A percentile compares a stretch with the other conserved stretches of the same genome.
Conservation (phyloP, 1,140 invertebrate genomes). For the Periplaneta americana region DNA sequence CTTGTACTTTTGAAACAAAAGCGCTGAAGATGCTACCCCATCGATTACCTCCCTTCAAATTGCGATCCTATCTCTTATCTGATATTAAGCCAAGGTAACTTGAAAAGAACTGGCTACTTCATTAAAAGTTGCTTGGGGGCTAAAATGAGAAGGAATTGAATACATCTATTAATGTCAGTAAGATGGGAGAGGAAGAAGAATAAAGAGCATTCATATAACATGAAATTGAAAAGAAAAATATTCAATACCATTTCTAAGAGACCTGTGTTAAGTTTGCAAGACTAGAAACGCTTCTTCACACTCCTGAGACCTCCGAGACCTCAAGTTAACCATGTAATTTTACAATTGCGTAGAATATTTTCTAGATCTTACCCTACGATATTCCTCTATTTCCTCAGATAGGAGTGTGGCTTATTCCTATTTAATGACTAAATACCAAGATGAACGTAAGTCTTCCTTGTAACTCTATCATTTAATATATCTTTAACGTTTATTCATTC, state of each 20-base stretch:
- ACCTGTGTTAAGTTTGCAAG: background rate
- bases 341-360: background rate
- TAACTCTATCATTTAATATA: too few relatives aligned
- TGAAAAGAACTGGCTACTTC: background rate
- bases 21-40: background rate
- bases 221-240: background rate
- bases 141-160: background rate
- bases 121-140: background rate
- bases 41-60: background rate
- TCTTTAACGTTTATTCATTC: too few relatives aligned
- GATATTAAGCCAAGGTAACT: background rate
- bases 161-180: background rate
- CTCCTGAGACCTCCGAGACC: background rate
- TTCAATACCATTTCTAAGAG: background rate
- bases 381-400: too few relatives aligned
- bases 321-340: background rate
- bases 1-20: background rate
- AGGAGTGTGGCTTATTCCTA: too few relatives aligned
- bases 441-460: too few relatives aligned
- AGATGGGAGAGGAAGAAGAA: background rate
- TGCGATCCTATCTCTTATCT: background rate
- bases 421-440: too few relatives aligned
- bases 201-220: background rate
- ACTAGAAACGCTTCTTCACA: background rate
- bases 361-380: too few relatives aligned